Evolutionary conservation across 2,113 vertebrate species (phyloP).

Genomic region (Barbus barbus): DNA sequence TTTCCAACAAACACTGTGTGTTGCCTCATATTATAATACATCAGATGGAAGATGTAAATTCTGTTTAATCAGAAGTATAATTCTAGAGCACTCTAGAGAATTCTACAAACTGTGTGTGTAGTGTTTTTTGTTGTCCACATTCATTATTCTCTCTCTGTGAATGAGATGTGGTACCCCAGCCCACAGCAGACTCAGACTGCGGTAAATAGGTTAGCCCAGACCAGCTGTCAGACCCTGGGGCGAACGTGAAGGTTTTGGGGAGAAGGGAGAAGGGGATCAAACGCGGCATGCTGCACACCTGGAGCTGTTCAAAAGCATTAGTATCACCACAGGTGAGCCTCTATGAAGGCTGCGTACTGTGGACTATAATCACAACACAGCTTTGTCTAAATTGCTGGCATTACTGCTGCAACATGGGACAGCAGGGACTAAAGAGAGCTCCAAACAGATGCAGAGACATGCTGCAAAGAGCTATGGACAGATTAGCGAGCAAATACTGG

Average conservation of each 20-base stretch:
- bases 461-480: background rate
- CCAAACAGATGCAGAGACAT: background rate
- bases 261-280: conserved; percentile 4
- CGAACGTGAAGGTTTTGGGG: background rate
- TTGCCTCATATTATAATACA: background rate
- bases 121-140: background rate
- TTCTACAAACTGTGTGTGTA: background rate
- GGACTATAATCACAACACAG: conserved; percentile 16
- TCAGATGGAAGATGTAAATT: conserved; percentile 6
- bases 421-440: background rate
- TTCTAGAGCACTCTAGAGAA: conserved; percentile 2
- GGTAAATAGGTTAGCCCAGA: conserved; percentile 28
- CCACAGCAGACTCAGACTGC: conserved; percentile 1
- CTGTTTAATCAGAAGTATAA: conserved; percentile 11
- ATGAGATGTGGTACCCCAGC: background rate
- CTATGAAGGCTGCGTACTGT: background rate
- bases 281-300: conserved; percentile 14
- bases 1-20: background rate
- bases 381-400: background rate
- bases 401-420: background rate
- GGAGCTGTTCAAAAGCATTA: conserved; percentile 31
- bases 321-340: conserved; percentile 7
- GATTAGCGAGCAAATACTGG: background rate
- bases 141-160: conserved; percentile 19
- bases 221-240: conserved; percentile 39